Conservation (phyloP, 2,888 invertebrate genomes). For the Osedax frankpressi region DNA sequence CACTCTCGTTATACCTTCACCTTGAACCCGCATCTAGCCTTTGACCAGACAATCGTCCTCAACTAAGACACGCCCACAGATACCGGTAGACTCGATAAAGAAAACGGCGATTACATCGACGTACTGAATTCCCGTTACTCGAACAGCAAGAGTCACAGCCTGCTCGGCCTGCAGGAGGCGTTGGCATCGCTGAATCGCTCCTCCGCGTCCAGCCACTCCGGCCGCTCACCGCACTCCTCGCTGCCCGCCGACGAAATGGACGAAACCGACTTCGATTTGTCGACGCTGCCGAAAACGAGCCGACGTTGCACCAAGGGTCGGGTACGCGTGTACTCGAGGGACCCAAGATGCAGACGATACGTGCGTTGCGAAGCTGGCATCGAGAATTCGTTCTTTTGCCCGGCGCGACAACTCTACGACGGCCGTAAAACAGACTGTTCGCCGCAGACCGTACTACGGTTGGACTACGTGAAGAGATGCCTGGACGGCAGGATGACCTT, state of each 20-base stretch:
- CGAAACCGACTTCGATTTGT: not conserved
- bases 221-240: not conserved
- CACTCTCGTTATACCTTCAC: too few species aligned
- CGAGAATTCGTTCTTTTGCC: not conserved
- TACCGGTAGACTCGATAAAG: too few species aligned
- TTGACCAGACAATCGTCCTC: too few species aligned
- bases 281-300: not conserved
- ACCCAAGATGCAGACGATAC: not conserved
- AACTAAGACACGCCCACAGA: too few species aligned
- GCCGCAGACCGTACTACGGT: not conserved
- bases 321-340: not conserved
- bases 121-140: too few species aligned
- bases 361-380: not conserved
- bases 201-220: not conserved
- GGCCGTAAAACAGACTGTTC: not conserved
- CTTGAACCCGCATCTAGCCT: too few species aligned
- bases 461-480: not conserved
- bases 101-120: too few species aligned
- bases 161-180: too few species aligned
- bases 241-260: not conserved
- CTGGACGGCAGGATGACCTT: too few species aligned
- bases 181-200: too few species aligned
- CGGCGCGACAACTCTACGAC: not conserved
- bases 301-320: not conserved
- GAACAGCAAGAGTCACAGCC: too few species aligned